Conservation (phyloP, 2,113 vertebrate genomes). For the Xiphophorus hellerii region DNA sequence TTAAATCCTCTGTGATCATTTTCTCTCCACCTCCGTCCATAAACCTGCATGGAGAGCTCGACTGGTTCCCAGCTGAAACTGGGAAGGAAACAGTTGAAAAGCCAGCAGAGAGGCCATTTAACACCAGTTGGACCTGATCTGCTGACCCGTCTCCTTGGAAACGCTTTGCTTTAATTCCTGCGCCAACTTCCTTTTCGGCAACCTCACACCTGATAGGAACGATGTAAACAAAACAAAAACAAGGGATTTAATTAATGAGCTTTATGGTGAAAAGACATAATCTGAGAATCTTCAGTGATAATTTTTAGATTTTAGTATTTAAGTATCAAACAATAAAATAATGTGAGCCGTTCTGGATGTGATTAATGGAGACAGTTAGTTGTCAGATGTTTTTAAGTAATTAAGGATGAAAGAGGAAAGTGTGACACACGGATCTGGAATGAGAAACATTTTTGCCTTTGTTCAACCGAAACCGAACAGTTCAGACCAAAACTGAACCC, state of each 20-base stretch:
- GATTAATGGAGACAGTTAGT: neutral
- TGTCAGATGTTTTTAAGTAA: neutral
- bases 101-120: neutral
- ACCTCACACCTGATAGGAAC: too few species aligned
- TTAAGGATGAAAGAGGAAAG: neutral
- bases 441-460: neutral
- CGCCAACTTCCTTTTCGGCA: neutral
- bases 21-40: neutral
- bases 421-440: neutral
- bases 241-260: neutral
- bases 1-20: neutral
- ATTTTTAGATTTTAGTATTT: neutral
- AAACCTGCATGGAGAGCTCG: neutral
- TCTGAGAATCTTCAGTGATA: neutral
- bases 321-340: neutral
- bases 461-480: neutral
- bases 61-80: neutral
- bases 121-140: constrained; percentile 21
- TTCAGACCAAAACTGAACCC: neutral
- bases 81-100: neutral
- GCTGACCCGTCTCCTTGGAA: neutral
- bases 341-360: neutral
- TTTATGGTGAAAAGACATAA: neutral
- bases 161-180: neutral
- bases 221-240: neutral